Evolutionary conservation across 2,797 vertebrate genomes (phyloP).

Genomic region (Pampus argenteus): DNA sequence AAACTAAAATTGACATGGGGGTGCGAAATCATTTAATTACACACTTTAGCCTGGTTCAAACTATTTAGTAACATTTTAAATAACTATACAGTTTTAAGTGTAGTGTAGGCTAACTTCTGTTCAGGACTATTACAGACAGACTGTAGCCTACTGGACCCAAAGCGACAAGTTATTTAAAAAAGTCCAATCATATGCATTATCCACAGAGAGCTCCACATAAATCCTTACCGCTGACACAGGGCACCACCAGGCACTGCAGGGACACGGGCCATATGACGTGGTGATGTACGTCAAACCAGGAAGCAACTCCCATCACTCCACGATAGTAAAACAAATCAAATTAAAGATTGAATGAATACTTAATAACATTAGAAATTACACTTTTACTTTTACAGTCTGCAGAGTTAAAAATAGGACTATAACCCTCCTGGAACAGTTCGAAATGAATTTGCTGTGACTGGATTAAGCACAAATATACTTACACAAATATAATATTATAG

Average conservation of each 20-base stretch:
- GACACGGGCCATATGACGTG: slow-evolving; percentile 57
- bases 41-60: neutral
- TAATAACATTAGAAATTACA: no score
- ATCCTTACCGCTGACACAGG: slow-evolving; percentile 57
- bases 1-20: neutral
- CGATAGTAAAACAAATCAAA: no score
- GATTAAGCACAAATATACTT: neutral
- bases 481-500: no score
- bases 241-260: slow-evolving; percentile 71
- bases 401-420: no score
- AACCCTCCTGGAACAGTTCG: no score
- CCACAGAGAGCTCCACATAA: neutral
- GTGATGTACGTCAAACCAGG: slow-evolving; percentile 52
- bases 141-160: neutral
- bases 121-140: neutral
- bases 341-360: no score
- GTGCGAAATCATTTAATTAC: fast-evolving
- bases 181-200: neutral
- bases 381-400: no score
- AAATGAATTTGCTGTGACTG: no score
- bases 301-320: slow-evolving; percentile 29
- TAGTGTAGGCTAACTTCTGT: neutral
- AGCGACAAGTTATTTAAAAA: neutral
- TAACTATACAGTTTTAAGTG: neutral
- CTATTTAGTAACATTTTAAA: neutral